phyloP scores from a whole-genome alignment of 2,888 invertebrate genomes.

The Slavum lentiscoides region DNA sequence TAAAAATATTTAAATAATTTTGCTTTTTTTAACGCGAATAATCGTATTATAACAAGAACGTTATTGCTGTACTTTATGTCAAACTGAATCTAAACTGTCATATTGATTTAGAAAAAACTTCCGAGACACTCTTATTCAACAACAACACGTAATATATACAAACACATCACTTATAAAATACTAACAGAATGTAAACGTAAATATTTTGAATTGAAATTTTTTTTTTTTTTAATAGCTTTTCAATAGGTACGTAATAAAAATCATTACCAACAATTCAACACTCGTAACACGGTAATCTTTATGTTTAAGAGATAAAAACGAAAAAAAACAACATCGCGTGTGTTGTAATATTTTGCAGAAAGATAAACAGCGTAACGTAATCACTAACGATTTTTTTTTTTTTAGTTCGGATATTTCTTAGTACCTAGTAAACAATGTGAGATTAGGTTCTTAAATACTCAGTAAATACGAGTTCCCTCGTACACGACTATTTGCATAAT shows the following conservation, averaged over 20 bases:
- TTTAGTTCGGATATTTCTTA: not conserved
- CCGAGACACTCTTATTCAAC: not conserved
- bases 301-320: constrained; percentile 6
- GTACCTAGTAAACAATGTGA: not conserved
- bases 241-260: not conserved
- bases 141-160: not conserved
- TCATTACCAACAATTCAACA: not conserved
- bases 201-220: too few relatives aligned
- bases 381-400: not conserved
- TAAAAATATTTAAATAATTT: too few relatives aligned
- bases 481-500: not conserved
- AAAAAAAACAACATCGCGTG: not conserved
- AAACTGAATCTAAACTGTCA: too few relatives aligned
- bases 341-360: not conserved
- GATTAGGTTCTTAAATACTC: not conserved
- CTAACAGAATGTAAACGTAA: not conserved
- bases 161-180: not conserved
- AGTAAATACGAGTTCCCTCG: not conserved
- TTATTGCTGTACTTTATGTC: too few relatives aligned
- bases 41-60: too few relatives aligned
- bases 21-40: too few relatives aligned
- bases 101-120: not conserved
- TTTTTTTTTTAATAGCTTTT: not conserved
- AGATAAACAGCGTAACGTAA: constrained; percentile 1
- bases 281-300: not conserved